phyloP scores from a whole-genome alignment of 2,113 vertebrate genomes.

The Oryctolagus cuniculus region DNA sequence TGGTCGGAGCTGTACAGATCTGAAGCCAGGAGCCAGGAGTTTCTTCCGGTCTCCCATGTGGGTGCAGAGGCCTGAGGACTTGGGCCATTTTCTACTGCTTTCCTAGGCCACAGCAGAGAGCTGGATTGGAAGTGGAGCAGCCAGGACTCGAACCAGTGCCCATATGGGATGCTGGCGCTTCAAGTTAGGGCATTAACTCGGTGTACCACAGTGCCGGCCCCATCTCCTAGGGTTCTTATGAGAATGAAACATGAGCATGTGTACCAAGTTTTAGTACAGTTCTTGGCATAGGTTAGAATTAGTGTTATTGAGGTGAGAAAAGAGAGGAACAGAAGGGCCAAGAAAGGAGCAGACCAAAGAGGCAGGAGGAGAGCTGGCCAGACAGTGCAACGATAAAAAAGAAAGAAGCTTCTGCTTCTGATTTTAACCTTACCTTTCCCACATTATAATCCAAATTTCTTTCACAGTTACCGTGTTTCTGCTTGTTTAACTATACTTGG shows the following conservation, averaged over 20 bases:
- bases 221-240: background rate
- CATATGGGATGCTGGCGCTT: no score
- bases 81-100: no score
- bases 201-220: no score
- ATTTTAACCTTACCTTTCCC: background rate
- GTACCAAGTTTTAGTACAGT: background rate
- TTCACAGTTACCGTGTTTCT: background rate
- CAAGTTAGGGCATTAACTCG: no score
- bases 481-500: no score
- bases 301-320: background rate
- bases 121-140: no score
- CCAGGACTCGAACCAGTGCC: no score
- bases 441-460: constrained; percentile 8
- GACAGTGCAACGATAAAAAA: background rate
- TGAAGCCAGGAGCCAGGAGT: no score
- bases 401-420: background rate
- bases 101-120: no score
- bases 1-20: no score
- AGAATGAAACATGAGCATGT: background rate
- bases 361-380: background rate
- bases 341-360: background rate
- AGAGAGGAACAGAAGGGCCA: background rate
- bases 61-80: no score
- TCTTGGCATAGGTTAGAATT: background rate
- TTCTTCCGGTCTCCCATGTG: no score